phyloP scores from a whole-genome alignment of 2,797 vertebrate genomes.

The Sebastolobus altivelis region DNA sequence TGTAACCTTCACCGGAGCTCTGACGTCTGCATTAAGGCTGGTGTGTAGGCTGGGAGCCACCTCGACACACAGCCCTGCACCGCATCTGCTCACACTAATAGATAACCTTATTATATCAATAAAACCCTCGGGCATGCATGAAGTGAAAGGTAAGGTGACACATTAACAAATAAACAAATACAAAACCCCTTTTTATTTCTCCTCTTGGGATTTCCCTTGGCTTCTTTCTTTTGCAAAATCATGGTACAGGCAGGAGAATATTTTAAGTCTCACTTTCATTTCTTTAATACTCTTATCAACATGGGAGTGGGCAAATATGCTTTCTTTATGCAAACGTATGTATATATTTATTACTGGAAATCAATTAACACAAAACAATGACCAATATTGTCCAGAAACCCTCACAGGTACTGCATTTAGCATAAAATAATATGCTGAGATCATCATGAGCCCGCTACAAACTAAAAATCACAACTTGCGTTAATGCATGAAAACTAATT shows the following conservation, averaged over 20 bases:
- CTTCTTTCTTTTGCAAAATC: conserved; percentile 7
- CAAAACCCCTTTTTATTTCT: background rate
- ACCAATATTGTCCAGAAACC: too few species aligned
- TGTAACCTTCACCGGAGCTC: conserved; percentile 78
- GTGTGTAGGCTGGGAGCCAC: conserved; percentile 43
- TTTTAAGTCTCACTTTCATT: background rate
- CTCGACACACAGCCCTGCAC: conserved; percentile 35
- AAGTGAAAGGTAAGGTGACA: background rate
- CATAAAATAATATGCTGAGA: too few species aligned
- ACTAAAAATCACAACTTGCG: too few species aligned
- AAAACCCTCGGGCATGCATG: conserved; percentile 4
- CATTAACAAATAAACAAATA: background rate
- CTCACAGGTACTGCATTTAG: too few species aligned
- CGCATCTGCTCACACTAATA: conserved; percentile 36
- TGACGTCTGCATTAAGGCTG: conserved; percentile 72
- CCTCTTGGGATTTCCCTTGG: background rate
- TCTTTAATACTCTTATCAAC: too few species aligned
- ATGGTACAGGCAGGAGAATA: background rate
- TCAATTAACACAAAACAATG: too few species aligned
- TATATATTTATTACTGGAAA: too few species aligned
- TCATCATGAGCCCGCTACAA: too few species aligned
- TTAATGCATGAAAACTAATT: too few species aligned
- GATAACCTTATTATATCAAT: conserved; percentile 5
- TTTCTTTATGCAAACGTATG: too few species aligned
- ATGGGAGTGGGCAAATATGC: too few species aligned